These are phyloP conservation scores for Drosophila ironensis DNA, from an alignment of 1,140 invertebrate species.

Conservation along the genomic window DNA sequence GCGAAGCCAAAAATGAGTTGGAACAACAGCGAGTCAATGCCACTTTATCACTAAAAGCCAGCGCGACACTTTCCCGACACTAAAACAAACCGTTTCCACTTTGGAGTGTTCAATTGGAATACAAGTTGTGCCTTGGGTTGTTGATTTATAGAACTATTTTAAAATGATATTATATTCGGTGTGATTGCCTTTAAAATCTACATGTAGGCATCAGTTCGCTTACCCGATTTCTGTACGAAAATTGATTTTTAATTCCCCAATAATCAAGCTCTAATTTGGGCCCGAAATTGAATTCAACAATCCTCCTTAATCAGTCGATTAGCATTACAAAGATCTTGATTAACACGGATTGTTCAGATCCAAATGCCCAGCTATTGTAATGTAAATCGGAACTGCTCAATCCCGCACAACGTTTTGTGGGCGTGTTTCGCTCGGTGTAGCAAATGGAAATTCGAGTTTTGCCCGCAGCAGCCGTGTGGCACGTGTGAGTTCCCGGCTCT, in stretches of 20 bases:
- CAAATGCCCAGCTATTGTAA: background rate
- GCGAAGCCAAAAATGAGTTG: slow-evolving; percentile 29
- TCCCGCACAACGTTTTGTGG: background rate
- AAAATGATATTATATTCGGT: no score
- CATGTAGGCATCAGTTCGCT: no score
- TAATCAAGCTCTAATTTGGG: background rate
- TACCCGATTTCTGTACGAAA: background rate
- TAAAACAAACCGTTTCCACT: no score
- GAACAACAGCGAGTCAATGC: slow-evolving; percentile 32
- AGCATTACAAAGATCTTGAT: background rate
- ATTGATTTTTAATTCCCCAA: background rate
- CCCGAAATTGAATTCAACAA: background rate
- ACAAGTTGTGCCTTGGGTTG: no score
- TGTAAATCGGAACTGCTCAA: background rate
- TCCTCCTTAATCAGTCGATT: background rate
- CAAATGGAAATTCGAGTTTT: slow-evolving; percentile 63
- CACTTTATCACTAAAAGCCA: slow-evolving; percentile 47
- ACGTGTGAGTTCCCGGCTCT: slow-evolving; percentile 44
- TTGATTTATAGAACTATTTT: no score
- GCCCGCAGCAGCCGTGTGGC: slow-evolving; percentile 22
- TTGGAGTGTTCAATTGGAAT: no score
- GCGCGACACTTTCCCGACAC: slow-evolving; percentile 45
- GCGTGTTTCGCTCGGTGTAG: slow-evolving; percentile 9
- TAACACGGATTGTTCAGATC: background rate
- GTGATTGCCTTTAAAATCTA: no score